Base-by-base conservation (phyloP, 2,888 invertebrate genomes). In the Cyaniris semiargus region DNA sequence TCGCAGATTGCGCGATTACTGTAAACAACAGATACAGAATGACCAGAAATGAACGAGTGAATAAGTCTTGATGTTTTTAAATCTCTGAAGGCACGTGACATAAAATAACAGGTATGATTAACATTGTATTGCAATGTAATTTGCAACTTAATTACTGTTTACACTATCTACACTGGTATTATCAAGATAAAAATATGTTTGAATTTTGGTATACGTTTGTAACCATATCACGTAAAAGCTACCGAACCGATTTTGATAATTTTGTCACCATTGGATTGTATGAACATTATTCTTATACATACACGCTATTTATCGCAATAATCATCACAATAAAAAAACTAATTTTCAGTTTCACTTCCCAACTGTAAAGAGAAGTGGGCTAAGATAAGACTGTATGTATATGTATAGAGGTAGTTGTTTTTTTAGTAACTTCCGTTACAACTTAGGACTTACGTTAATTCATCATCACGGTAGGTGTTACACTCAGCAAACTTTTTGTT, bases 1-100 rank as follows among this genome's bases (percentile, higher is more conserved):
- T 74, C 74, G 48, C 74, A 74, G 74, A 74, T 74, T 48, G 23
- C 18, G 72, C 74, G 48, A 53, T 53, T 27, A 66, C 27, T 66
- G 66, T 66, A 66, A 66, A 66, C 66, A 66, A 66, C 66, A 31
- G 60, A 66, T 27, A 66, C 27, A 27, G 18, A 21, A 66, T 31
- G 27, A 66, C 15, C 27, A 66, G 66, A 66, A 66, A 31, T 31
- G 27, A 66, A 27, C 66, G 66, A 66, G 53, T 15, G 10, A 66
- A 66, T 27, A 66, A 27, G 5, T 66, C 15, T 66, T 60, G 10
- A 60, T 60, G 13, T 60, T 23, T 60, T 60, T 60, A 60, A 60
- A 23, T 60, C 23, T 60, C 23, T 60, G 21, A 60, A 23, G 60
- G 60, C 60, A 60, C 60, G 23, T 21, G 60, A 5, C 23, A 3